Conservation (phyloP, 2,888 invertebrate species). For the Lycaena phlaeas region DNA sequence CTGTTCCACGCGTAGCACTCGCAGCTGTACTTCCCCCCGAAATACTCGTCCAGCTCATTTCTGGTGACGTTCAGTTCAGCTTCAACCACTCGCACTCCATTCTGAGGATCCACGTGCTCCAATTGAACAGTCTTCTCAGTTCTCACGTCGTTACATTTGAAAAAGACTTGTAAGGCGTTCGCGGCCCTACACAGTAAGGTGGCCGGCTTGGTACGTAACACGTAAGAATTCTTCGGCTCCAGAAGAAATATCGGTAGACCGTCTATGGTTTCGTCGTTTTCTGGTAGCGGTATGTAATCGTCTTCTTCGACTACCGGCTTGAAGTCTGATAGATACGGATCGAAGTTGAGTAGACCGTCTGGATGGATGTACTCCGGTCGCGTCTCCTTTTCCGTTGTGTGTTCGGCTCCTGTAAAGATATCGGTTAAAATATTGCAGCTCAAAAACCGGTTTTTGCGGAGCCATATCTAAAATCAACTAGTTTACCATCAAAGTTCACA, state of each 20-base stretch:
- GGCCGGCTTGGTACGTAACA: constrained; percentile 91
- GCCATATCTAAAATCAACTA: too few species aligned
- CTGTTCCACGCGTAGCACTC: constrained; percentile 90
- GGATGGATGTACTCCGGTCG: constrained; percentile 63
- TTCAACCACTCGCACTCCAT: constrained; percentile 83
- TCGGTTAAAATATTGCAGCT: too few species aligned
- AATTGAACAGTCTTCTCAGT: constrained; percentile 73
- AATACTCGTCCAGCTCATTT: constrained; percentile 87
- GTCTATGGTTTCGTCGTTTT: constrained; percentile 76
- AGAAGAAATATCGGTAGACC: constrained; percentile 88
- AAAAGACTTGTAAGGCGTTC: constrained; percentile 86
- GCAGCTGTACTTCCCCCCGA: constrained; percentile 86
- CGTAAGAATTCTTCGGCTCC: constrained; percentile 91
- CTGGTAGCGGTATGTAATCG: constrained; percentile 63
- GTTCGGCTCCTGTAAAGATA: constrained; percentile 45
- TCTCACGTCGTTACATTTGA: constrained; percentile 83
- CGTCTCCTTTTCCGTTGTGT: constrained; percentile 53
- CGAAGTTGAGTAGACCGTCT: constrained; percentile 53
- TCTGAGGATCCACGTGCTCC: constrained; percentile 85
- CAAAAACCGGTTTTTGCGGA: too few species aligned
- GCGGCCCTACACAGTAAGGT: constrained; percentile 90
- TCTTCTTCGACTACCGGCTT: constrained; percentile 58
- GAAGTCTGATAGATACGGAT: constrained; percentile 59
- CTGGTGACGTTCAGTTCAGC: constrained; percentile 83
- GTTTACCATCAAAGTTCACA: too few species aligned